Evolutionary conservation across 2,797 vertebrate species (phyloP), one percentile per base, ranked within the genome.

Genomic region (Perodicticus potto): DNA sequence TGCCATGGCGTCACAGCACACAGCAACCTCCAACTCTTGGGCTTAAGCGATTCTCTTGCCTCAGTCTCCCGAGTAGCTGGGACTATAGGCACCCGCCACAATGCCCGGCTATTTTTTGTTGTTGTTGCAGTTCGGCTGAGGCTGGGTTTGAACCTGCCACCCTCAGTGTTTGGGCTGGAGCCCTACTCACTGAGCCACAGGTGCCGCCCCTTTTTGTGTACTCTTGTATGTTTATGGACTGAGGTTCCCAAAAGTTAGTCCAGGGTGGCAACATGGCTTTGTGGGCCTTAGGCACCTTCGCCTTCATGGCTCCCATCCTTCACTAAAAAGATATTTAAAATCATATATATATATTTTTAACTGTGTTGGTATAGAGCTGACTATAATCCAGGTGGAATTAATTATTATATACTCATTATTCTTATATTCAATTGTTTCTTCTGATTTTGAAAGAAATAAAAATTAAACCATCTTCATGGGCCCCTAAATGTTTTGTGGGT

Each of bases 371-470:
- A 45, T 37, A 72, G 16, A 40, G 32, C 49, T 89, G 53, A 76
- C 20, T 83, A 61, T 49, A 91, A 78, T 49, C 32, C 53, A 91
- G 86, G 8, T 25, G 43, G 25, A 40, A 80, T 49, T 69, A 14
- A 7, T 94, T 84, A 32, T 32, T 67, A 61, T 27, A 40, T 13
- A 65, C 43, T 90, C 0, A 53, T 80, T 80, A 87, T 65, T 74
- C 45, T 49, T 70, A 16, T 32, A 32, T 40, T 69, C 40, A 49
- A 34, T 73, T 55, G 73, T 72, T 86, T 19, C 45, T 88, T 77
- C 67, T 61, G 19, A 91, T 72, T 94, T 85, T 78, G 78, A 86
- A 89, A 82, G 20, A 82, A 91, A 59, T 83, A 7, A 83, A 87
- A 77, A 57, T 61, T 2, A 77, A 86, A n/a, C 55, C 4, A 81